These are phyloP conservation scores for Salvelinus fontinalis DNA, from an alignment of 2,113 vertebrate species.

Conservation along the genomic window DNA sequence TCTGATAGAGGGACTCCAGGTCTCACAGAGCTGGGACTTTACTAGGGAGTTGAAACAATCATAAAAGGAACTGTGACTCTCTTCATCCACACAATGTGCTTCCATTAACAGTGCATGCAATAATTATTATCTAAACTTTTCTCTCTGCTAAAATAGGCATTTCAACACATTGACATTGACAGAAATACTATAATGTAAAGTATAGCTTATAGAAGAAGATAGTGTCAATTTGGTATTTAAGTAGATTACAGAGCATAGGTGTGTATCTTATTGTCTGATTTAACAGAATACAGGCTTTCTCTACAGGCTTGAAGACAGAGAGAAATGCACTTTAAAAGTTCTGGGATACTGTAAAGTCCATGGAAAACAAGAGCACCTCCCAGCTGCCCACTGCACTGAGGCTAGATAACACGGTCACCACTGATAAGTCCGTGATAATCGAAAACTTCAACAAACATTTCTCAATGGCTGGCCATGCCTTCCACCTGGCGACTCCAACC, in stretches of 20 bases:
- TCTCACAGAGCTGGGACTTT: not conserved
- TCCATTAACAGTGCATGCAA: slow-evolving; percentile 16
- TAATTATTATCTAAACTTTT: not conserved
- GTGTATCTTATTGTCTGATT: not conserved
- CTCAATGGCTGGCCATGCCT: no score
- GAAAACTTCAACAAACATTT: no score
- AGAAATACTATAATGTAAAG: slow-evolving; percentile 1
- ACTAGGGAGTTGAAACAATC: not conserved
- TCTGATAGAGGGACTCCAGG: not conserved
- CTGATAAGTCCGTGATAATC: no score
- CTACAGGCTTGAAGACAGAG: not conserved
- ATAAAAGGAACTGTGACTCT: not conserved
- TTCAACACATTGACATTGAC: not conserved
- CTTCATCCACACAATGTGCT: slow-evolving; percentile 40
- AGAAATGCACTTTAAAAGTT: not conserved
- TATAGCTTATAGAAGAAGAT: not conserved
- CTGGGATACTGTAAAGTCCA: no score
- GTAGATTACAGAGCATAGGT: not conserved
- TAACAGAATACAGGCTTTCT: not conserved
- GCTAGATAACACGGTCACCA: no score
- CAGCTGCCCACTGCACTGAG: no score
- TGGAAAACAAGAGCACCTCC: no score
- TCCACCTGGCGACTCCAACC: no score
- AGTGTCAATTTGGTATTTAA: not conserved
- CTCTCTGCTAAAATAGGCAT: not conserved